phyloP scores from a whole-genome alignment of 2,797 vertebrate genomes.

The Anguilla megastoma region DNA sequence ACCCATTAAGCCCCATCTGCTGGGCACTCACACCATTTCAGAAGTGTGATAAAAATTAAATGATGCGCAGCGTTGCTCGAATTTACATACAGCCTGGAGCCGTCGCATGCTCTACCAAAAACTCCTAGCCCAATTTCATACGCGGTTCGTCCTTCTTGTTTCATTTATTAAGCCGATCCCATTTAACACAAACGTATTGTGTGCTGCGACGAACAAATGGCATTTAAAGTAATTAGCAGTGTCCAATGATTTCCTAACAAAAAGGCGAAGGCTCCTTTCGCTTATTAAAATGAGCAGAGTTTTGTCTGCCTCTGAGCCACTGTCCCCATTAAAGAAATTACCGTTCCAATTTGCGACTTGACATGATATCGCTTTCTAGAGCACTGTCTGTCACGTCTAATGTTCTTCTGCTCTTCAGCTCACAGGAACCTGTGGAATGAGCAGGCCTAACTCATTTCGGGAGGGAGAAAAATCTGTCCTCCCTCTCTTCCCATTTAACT shows the following conservation, averaged over 20 bases:
- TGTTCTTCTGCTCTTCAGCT: constrained; percentile 20
- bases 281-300: constrained; percentile 13
- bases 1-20: constrained; percentile 24
- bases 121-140: neutral
- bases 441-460: constrained; percentile 29
- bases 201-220: neutral
- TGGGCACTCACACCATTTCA: constrained; percentile 28
- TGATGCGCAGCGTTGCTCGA: neutral
- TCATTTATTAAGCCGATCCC: constrained; percentile 11
- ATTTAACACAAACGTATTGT: constrained; percentile 8
- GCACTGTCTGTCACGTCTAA: constrained; percentile 34
- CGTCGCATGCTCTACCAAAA: neutral
- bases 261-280: constrained; percentile 26
- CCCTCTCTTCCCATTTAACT: constrained; percentile 24
- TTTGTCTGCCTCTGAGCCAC: constrained; percentile 33
- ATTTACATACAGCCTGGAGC: constrained; percentile 24
- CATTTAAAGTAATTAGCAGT: constrained; percentile 41
- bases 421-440: constrained; percentile 31
- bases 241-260: constrained; percentile 33
- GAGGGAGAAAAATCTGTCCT: constrained; percentile 22
- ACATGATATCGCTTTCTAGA: constrained; percentile 37
- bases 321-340: constrained; percentile 45
- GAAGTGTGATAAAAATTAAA: constrained; percentile 10
- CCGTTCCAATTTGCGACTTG: constrained; percentile 16
- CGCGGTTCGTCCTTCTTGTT: neutral